Evolutionary conservation across 2,888 invertebrate genomes (phyloP).

Genomic region (Pimpla rufipes): DNA sequence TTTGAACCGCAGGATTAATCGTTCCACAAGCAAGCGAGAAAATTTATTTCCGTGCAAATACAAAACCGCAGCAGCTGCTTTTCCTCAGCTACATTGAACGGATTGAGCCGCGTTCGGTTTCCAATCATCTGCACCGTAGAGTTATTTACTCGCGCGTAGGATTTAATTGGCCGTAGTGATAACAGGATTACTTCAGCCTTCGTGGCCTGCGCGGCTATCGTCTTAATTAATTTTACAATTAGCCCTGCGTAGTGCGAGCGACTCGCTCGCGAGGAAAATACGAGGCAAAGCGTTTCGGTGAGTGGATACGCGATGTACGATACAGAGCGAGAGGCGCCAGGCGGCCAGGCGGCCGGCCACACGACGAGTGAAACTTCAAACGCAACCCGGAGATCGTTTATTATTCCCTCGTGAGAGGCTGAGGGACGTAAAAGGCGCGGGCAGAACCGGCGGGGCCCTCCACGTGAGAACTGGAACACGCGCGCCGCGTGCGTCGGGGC

Average conservation of each 20-base stretch:
- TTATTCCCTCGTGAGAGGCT: constrained; percentile 51
- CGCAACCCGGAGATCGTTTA: constrained; percentile 59
- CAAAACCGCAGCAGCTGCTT: no score
- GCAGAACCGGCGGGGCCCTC: constrained; percentile 42
- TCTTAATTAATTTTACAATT: constrained; percentile 20
- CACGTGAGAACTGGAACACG: constrained; percentile 65
- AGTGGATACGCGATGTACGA: not conserved
- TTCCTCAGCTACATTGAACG: no score
- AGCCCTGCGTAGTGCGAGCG: not conserved
- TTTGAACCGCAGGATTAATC: no score
- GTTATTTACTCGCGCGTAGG: not conserved
- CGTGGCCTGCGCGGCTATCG: not conserved
- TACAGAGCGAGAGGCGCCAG: constrained; percentile 21
- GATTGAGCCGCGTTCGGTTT: not conserved
- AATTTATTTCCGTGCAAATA: no score
- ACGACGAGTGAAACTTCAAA: constrained; percentile 50
- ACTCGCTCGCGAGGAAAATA: constrained; percentile 30
- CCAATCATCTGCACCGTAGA: not conserved
- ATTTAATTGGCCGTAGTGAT: constrained; percentile 8
- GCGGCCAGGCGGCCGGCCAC: not conserved
- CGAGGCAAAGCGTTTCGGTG: constrained; percentile 5
- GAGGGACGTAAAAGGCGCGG: constrained; percentile 48
- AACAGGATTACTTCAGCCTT: not conserved
- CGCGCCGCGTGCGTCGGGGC: constrained; percentile 21
- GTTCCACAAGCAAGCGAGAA: no score